Percentiles rank a stretch among this genome's conserved stretches.
Conservation (phyloP, 2,797 vertebrate species). For the Calcarius lapponicus region DNA sequence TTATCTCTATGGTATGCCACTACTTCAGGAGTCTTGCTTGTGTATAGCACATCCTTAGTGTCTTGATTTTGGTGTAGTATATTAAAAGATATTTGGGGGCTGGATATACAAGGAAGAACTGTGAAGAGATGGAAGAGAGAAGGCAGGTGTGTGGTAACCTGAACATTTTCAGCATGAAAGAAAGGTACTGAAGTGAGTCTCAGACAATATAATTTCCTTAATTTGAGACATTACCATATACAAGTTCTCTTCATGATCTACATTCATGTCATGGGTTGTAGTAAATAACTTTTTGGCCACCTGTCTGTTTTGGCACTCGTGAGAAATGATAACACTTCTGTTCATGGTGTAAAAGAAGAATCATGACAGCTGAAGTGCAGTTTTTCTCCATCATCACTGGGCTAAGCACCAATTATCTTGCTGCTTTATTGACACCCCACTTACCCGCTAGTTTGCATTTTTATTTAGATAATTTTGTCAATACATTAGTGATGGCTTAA, state of each 20-base stretch:
- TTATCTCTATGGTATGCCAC: neutral
- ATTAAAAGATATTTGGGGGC: neutral
- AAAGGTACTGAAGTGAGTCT: neutral
- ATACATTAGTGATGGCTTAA: neutral
- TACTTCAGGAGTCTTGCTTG: neutral
- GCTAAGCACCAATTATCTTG: neutral
- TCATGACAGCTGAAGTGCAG: neutral
- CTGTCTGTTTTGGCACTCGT: neutral
- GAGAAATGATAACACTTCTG: neutral
- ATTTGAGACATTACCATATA: neutral
- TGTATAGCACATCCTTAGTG: neutral
- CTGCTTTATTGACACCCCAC: neutral
- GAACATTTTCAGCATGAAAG: neutral
- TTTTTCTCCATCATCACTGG: neutral
- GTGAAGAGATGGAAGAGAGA: neutral
- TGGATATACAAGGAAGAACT: neutral
- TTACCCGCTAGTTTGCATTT: neutral
- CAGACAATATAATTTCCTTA: neutral
- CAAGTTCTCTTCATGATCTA: neutral
- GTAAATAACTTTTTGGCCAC: neutral
- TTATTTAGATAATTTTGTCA: neutral
- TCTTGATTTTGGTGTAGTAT: neutral
- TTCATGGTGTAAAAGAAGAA: neutral
- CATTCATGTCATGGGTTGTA: neutral
- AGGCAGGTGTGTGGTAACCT: rapidly evolving